phyloP scores from a whole-genome alignment of 2,797 vertebrate species.

The Poeciliopsis paucimaculata region DNA sequence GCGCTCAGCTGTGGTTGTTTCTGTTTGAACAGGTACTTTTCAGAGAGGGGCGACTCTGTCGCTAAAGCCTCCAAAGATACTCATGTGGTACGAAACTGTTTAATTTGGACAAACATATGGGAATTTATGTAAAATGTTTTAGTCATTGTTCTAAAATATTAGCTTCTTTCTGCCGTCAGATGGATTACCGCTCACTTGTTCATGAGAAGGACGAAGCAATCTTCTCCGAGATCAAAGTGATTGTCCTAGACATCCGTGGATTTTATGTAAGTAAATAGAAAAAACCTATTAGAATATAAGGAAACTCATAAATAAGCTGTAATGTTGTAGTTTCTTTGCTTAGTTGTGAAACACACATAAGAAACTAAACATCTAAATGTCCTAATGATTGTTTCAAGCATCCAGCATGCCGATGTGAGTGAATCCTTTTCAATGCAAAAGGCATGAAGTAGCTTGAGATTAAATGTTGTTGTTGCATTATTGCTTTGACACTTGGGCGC shows the following conservation, averaged over 20 bases:
- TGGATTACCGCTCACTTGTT: constrained; percentile 90
- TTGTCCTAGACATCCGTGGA: constrained; percentile 85
- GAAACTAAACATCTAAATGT: background rate
- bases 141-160: background rate
- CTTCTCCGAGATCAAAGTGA: constrained; percentile 83
- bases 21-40: constrained; percentile 82
- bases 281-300: background rate
- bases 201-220: constrained; percentile 86
- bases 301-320: background rate
- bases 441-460: background rate
- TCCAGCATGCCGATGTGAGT: background rate
- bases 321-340: background rate
- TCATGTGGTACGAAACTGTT: constrained; percentile 83
- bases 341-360: background rate
- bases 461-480: background rate
- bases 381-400: background rate
- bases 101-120: background rate
- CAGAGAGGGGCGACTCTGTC: constrained; percentile 90
- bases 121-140: background rate
- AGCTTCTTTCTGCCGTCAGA: constrained; percentile 69
- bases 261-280: constrained; percentile 84
- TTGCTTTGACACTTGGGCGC: background rate
- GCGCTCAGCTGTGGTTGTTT: background rate
- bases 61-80: constrained; percentile 93
- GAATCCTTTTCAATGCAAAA: background rate